Evolutionary conservation across 2,888 invertebrate species (phyloP).

Genomic region (Phaedon cochleariae): DNA sequence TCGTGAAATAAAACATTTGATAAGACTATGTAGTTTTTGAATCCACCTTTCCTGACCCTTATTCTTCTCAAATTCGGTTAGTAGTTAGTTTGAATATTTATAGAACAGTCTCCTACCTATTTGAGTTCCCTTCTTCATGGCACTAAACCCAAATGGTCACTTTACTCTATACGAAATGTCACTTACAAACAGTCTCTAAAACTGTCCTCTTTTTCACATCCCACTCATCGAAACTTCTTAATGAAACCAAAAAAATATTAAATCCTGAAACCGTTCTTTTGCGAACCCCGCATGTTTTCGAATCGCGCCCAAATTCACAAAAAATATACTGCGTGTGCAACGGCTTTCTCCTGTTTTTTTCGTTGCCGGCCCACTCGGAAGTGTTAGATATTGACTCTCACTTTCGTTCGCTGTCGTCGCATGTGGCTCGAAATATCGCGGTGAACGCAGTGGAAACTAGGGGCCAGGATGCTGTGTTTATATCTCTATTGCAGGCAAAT

Average conservation of each 20-base stretch:
- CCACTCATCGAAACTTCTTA: too few relatives aligned
- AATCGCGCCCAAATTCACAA: too few relatives aligned
- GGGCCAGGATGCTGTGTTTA: constrained; percentile 15
- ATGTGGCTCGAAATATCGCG: not conserved
- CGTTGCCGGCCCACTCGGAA: not conserved
- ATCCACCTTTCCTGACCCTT: too few relatives aligned
- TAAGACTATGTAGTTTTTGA: too few relatives aligned
- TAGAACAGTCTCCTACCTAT: not conserved
- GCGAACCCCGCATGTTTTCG: too few relatives aligned
- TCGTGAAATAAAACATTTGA: too few relatives aligned
- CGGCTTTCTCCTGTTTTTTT: not conserved
- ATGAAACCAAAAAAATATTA: too few relatives aligned
- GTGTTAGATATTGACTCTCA: not conserved
- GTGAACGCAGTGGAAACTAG: not conserved
- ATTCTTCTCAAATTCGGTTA: too few relatives aligned
- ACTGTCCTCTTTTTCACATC: not conserved
- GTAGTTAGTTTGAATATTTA: too few relatives aligned
- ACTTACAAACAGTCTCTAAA: not conserved
- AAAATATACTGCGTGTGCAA: too few relatives aligned
- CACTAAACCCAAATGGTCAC: not conserved
- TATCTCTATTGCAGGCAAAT: not conserved
- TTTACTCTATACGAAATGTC: not conserved
- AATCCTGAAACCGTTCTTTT: too few relatives aligned
- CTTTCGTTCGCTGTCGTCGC: too few relatives aligned
- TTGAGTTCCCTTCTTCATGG: not conserved